phyloP scores from a whole-genome alignment of 2,113 vertebrate genomes.

The Nycticebus coucang region DNA sequence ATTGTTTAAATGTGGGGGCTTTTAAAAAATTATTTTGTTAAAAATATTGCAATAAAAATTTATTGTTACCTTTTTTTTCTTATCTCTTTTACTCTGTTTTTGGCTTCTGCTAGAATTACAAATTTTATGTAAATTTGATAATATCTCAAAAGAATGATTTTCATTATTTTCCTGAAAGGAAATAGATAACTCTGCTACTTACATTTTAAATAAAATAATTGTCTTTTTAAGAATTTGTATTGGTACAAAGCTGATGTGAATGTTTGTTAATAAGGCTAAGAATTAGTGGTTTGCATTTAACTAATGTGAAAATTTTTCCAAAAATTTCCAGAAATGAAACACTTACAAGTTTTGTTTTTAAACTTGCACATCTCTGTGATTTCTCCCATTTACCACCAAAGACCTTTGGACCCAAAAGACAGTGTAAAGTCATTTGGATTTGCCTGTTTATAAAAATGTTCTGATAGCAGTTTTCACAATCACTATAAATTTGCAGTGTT shows the following conservation, averaged over 20 bases:
- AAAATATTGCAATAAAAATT: conserved; percentile 84
- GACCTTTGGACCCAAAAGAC: neutral
- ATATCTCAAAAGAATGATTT: conserved; percentile 39
- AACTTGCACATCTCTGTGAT: neutral
- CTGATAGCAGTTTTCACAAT: neutral
- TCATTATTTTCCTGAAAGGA: conserved; percentile 33
- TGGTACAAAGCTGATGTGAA: neutral
- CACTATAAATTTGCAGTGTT: neutral
- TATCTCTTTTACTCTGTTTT: conserved; percentile 5
- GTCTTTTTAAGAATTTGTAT: conserved; percentile 14
- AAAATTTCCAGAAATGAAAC: neutral
- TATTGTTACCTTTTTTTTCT: conserved; percentile 53
- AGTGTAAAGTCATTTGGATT: neutral
- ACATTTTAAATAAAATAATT: neutral
- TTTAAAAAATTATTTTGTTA: conserved; percentile 83
- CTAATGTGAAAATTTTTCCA: neutral
- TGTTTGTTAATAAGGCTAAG: neutral
- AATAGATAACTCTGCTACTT: neutral
- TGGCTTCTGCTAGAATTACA: conserved; percentile 40
- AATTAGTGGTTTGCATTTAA: neutral
- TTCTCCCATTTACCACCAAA: neutral
- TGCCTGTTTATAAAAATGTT: conserved; percentile 45
- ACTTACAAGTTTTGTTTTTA: neutral
- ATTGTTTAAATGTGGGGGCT: conserved; percentile 59
- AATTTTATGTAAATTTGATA: neutral